Percentiles rank a stretch among this genome's conserved stretches.
Conservation (phyloP, 2,113 vertebrate species). For the Vidua chalybeata region DNA sequence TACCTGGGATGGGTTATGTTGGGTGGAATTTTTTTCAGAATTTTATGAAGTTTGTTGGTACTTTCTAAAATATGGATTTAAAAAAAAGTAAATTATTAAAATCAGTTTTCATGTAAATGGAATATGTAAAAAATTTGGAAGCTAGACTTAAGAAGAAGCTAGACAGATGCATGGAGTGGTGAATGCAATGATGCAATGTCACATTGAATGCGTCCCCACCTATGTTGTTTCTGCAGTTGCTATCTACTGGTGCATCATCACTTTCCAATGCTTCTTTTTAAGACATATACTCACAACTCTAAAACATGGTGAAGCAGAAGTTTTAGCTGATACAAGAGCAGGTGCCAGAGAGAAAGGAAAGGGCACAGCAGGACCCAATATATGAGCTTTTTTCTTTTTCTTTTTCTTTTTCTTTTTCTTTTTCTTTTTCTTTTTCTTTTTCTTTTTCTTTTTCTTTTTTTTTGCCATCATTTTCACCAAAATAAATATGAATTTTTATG, state of each 20-base stretch:
- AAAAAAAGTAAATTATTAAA: background rate
- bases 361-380: background rate
- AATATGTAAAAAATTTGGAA: background rate
- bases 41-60: background rate
- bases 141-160: background rate
- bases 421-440: too few relatives aligned
- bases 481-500: background rate
- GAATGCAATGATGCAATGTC: background rate
- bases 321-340: background rate
- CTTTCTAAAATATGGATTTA: background rate
- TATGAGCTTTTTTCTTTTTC: background rate
- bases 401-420: background rate
- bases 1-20: background rate
- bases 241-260: too few relatives aligned
- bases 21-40: background rate
- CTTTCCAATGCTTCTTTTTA: background rate
- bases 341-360: background rate
- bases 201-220: background rate
- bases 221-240: background rate
- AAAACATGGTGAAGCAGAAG: background rate
- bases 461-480: background rate
- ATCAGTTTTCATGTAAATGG: background rate
- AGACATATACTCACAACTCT: background rate
- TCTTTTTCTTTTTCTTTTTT: too few relatives aligned
- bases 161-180: too few relatives aligned